phyloP scores from a whole-genome alignment of 2,797 vertebrate species.

The Buphagus erythrorhynchus region DNA sequence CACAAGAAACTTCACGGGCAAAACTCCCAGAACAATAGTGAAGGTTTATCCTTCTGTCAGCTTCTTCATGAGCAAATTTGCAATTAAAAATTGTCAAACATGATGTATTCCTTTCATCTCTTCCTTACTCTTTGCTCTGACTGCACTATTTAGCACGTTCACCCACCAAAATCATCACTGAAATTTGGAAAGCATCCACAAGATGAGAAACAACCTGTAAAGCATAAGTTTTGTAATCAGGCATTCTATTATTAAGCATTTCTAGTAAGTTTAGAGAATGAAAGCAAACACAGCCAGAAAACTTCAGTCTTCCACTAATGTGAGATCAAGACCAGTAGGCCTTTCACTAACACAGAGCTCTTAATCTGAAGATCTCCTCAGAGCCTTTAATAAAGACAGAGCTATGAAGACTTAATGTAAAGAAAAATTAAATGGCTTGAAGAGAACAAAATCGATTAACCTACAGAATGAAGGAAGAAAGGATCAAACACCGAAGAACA shows the following conservation, averaged over 20 bases:
- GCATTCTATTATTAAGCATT: neutral
- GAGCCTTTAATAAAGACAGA: neutral
- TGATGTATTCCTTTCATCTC: neutral
- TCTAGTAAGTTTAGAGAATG: neutral
- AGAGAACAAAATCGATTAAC: neutral
- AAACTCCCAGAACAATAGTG: neutral
- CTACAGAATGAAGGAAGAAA: neutral
- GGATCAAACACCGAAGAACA: neutral
- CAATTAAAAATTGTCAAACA: neutral
- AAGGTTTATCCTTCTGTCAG: neutral
- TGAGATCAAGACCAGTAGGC: neutral
- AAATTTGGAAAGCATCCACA: neutral
- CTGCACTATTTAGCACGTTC: neutral
- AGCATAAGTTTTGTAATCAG: fast-evolving
- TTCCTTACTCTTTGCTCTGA: neutral
- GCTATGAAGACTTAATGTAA: neutral
- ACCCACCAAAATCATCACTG: neutral
- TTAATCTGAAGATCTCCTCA: neutral
- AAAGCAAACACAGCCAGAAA: neutral
- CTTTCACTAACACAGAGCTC: neutral
- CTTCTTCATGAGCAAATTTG: neutral
- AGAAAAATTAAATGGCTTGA: neutral
- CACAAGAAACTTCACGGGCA: neutral
- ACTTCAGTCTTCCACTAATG: neutral
- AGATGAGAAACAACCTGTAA: neutral